Conservation (phyloP, 2,797 vertebrate genomes). For the Picus viridis region DNA sequence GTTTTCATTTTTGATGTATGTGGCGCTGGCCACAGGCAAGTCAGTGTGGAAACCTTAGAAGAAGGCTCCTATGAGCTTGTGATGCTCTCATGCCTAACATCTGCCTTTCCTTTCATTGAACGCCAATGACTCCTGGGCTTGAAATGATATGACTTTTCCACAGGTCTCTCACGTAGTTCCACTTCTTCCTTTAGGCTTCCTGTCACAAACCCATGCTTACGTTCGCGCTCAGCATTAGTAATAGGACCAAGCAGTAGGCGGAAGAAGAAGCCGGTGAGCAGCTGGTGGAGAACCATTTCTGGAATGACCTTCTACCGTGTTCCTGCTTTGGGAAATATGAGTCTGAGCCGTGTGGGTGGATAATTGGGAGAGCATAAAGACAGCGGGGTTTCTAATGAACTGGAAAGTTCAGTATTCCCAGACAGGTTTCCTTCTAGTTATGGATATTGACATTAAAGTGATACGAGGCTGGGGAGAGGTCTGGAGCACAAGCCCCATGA, state of each 20-base stretch:
- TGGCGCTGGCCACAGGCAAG: not conserved
- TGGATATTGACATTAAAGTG: not conserved
- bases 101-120: conserved; percentile 55
- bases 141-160: conserved; percentile 13
- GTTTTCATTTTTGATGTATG: conserved; percentile 26
- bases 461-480: no score
- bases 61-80: not conserved
- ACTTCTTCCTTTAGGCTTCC: conserved; percentile 15
- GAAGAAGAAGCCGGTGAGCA: not conserved
- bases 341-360: not conserved
- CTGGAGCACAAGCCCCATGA: no score
- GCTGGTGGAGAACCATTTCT: not conserved
- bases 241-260: not conserved
- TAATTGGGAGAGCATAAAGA: not conserved
- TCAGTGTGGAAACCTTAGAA: conserved; percentile 25
- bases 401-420: not conserved
- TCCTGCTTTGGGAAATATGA: not conserved
- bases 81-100: not conserved
- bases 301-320: not conserved
- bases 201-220: not conserved
- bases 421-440: not conserved
- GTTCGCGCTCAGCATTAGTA: conserved; percentile 15
- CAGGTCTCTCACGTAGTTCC: conserved; percentile 8
- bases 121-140: conserved; percentile 42
- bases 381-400: not conserved